These are phyloP conservation scores for Denticeps clupeoides DNA, from an alignment of 2,797 vertebrate species.

Conservation along the genomic window DNA sequence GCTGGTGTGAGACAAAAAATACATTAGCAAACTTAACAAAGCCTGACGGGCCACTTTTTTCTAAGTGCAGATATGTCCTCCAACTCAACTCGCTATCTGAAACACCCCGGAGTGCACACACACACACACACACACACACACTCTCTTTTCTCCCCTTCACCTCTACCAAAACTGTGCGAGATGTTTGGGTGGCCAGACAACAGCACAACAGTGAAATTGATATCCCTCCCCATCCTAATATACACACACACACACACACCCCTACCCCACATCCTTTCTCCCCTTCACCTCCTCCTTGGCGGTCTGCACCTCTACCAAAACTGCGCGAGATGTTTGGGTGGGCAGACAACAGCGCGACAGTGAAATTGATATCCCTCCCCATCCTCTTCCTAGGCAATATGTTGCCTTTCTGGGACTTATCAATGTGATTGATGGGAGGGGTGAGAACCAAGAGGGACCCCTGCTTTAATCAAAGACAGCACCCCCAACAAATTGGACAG, in stretches of 20 bases:
- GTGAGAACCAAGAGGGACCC: conserved; percentile 66
- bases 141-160: conserved; percentile 40
- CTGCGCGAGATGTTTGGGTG: conserved; percentile 35
- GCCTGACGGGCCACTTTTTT: conserved; percentile 14
- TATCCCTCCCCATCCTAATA: conserved; percentile 68
- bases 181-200: conserved; percentile 52
- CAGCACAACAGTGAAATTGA: conserved; percentile 73
- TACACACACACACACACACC: conserved; percentile 3
- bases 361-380: conserved; percentile 77
- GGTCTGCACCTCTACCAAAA: conserved; percentile 29
- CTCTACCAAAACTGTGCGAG: conserved; percentile 26
- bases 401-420: conserved; percentile 85
- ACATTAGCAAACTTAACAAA: conserved; percentile 24
- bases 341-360: conserved; percentile 62
- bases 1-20: conserved; percentile 10
- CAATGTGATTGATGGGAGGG: conserved; percentile 83
- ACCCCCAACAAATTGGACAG: conserved; percentile 61
- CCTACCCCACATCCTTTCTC: conserved; percentile 34
- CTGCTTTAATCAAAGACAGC: conserved; percentile 76
- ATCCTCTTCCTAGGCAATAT: conserved; percentile 81
- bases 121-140: conserved; percentile 1
- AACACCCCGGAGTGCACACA: conserved; percentile 1
- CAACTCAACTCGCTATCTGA: conserved; percentile 11
- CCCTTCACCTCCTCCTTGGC: conserved; percentile 40
- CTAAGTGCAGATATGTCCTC: conserved; percentile 14